Evolutionary conservation across 1,140 invertebrate species (phyloP), one percentile per base, ranked within the genome.

Genomic region (Harlomillsia oculata): DNA sequence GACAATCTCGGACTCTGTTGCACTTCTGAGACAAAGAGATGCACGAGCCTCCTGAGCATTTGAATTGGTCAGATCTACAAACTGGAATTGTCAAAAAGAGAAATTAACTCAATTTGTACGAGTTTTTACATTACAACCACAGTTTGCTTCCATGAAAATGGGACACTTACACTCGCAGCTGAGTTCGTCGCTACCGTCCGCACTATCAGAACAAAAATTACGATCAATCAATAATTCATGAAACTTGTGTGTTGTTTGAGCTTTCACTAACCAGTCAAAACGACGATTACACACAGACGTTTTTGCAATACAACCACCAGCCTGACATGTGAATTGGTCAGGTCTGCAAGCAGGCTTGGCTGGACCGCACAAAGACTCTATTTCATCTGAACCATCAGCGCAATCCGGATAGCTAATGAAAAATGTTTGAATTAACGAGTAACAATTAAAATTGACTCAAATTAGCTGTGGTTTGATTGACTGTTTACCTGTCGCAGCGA

Each of bases 1-100:
- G 65, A 69, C 86, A 89, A 65, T 88, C 82, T 28, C 69, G 68
- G 16, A 75, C 69, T 56, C 79, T 77, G 69, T 88, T 76, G 68
- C 85, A 87, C 21, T 70, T 64, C 21, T 64, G 64, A 21, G 66
- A 60, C 13, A 66, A 64, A 2, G 67, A 67, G 41, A 78, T 74
- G 64, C 77, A 78, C 34, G 62, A 56, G 14, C 69, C 76, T 64
- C 56, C 72, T 43, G 67, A 65, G 64, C 75, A 74, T 52, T 64
- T 66, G 66, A 75, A 73, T 66, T 75, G 69, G 67, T 67, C 61
- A 26, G 68, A 65, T 69, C 69, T 73, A 72, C 70, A 71, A 62
- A 56, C 64, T 66, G 45, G 59, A 59, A 49, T 18, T 8, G 36
- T 25, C 34, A 40, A 23, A 51, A 56, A 30, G 49, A 29, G 37